phyloP scores from a whole-genome alignment of 2,797 vertebrate genomes.

The Leptoclinus maculatus region DNA sequence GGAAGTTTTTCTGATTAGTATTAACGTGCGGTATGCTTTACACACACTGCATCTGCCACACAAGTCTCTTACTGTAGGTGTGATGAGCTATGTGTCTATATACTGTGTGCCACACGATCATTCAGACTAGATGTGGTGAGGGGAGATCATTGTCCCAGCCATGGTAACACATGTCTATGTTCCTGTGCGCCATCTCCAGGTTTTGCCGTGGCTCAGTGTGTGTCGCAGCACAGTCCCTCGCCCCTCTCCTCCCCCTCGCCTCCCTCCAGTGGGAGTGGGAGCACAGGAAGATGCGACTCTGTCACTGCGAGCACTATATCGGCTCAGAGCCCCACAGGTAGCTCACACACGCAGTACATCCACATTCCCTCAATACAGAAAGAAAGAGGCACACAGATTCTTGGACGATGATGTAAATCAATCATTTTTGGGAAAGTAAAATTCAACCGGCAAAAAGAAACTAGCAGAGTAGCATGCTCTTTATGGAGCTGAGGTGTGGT shows the following conservation, averaged over 20 bases:
- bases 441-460: too few relatives aligned
- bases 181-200: conserved; percentile 77
- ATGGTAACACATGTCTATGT: conserved; percentile 23
- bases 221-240: conserved; percentile 88
- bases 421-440: background rate
- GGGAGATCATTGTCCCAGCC: too few relatives aligned
- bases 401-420: background rate
- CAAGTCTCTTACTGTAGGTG: background rate
- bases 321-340: conserved; percentile 92
- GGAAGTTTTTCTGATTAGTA: background rate
- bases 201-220: conserved; percentile 95
- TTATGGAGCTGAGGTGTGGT: conserved; percentile 1
- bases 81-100: background rate
- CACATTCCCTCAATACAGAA: background rate
- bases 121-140: background rate
- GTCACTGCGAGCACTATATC: conserved; percentile 88
- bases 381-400: background rate
- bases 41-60: background rate
- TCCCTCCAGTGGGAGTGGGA: conserved; percentile 88
- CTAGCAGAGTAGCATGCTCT: background rate
- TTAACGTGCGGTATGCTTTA: background rate
- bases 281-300: conserved; percentile 88
- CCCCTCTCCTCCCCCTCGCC: conserved; percentile 89
- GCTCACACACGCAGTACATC: conserved; percentile 18
- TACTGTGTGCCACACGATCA: conserved; percentile 8